Evolutionary conservation across 2,113 vertebrate species (phyloP).

Genomic region (Corythoichthys intestinalis): DNA sequence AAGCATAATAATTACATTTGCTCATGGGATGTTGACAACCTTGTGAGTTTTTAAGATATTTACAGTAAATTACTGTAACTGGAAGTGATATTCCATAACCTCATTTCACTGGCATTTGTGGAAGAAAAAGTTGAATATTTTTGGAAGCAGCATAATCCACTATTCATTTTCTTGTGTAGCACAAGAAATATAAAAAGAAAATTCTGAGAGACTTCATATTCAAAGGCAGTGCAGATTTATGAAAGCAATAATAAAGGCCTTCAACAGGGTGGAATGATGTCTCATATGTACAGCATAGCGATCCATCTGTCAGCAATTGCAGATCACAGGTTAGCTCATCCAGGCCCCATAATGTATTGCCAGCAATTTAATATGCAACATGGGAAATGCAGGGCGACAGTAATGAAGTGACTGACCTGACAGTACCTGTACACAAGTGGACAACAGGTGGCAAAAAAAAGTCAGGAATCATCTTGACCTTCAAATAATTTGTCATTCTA

Average conservation of each 20-base stretch:
- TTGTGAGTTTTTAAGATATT: background rate
- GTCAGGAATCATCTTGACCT: background rate
- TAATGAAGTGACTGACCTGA: constrained; percentile 25
- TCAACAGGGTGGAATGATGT: constrained; percentile 50
- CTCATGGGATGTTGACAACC: background rate
- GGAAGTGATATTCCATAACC: background rate
- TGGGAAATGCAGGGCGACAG: constrained; percentile 28
- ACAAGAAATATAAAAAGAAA: background rate
- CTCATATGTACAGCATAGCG: constrained; percentile 33
- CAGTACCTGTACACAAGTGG: constrained; percentile 10
- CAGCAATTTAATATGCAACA: constrained; percentile 49
- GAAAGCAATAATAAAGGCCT: constrained; percentile 3
- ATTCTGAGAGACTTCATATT: background rate
- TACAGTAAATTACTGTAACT: background rate
- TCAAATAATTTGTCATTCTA: background rate
- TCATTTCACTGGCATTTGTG: background rate
- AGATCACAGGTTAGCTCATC: constrained; percentile 29
- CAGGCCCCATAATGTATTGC: constrained; percentile 46
- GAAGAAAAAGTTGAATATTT: background rate
- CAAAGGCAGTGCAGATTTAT: background rate
- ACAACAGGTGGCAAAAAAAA: background rate
- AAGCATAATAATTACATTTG: background rate
- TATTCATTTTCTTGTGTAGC: background rate
- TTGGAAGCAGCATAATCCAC: background rate
- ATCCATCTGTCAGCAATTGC: constrained; percentile 50